Evolutionary conservation across 2,888 invertebrate genomes (phyloP), one percentile per base, ranked within the genome.

Genomic region (Yponomeuta sedellus): DNA sequence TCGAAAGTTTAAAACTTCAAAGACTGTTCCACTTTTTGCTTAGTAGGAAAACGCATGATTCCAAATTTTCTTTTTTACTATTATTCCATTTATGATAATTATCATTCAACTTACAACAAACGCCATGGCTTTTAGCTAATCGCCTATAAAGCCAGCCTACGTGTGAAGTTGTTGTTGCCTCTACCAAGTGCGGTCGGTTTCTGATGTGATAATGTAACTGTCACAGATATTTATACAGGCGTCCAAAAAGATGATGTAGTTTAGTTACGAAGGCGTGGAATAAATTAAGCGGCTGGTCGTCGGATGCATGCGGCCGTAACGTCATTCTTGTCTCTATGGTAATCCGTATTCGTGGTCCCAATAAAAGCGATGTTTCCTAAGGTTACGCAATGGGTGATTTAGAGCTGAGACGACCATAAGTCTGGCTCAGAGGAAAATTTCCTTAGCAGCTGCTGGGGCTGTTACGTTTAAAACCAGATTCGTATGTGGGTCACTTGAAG

Each of bases 71-170:
- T 63, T 62, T 44, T 63, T 66, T 44, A 61, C 52, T 28, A 28
- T 66, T 65, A 58, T 64, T 34, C 34, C 34, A 64, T 71, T 66
- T 71, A 16, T 67, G 69, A 71, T 61, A 68, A 64, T 71, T 73
- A 71, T 61, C 68, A 65, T 71, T 73, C 44, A 74, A 91, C 91
- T 91, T 86, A 91, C 91, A 84, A 87, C 77, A 81, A 86, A 89
- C 77, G 87, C 86, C 90, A 91, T 91, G 90, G 90, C 91, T 90
- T 74, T 81, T 88, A 91, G 91, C 91, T 91, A 91, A 88, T 73
- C 91, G 91, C 90, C 82, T 77, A 52, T 73, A 68, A 79, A 88
- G 88, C 90, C 90, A 83, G 81, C 81, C 75, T 28, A 65, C 28
- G 44, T 71, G 73, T 73, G 71, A 80, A 77, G 74, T 74, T 77